Conservation (phyloP, 1,140 invertebrate genomes). For the Tribolium madens region DNA sequence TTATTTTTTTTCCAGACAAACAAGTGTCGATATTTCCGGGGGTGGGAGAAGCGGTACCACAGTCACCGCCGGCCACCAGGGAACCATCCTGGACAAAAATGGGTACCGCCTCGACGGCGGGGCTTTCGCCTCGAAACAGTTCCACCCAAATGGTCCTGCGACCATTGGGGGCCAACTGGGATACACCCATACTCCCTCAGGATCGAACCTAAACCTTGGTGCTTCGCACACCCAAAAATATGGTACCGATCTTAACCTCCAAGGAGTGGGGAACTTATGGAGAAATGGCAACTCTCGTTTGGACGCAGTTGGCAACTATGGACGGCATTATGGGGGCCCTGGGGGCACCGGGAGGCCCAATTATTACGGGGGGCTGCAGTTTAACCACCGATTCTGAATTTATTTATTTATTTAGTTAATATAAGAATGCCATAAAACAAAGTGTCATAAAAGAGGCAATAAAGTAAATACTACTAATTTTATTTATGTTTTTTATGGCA, state of each 20-base stretch:
- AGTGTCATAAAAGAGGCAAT: constrained; percentile 13
- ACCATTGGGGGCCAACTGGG: constrained; percentile 44
- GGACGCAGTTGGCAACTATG: constrained; percentile 49
- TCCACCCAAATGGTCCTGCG: constrained; percentile 43
- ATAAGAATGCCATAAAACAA: not conserved
- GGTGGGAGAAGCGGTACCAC: not conserved
- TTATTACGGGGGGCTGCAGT: constrained; percentile 49
- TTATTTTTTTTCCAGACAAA: not conserved
- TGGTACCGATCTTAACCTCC: constrained; percentile 51
- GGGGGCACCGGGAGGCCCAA: constrained; percentile 51
- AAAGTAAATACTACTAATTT: not conserved
- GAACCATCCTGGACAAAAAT: constrained; percentile 47
- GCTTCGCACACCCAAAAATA: constrained; percentile 37
- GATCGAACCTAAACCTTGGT: constrained; percentile 42
- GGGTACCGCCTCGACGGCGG: constrained; percentile 33
- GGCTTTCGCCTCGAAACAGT: constrained; percentile 46
- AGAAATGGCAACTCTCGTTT: constrained; percentile 38
- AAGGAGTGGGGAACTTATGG: constrained; percentile 48
- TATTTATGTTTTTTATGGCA: constrained; percentile 30
- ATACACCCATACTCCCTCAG: constrained; percentile 50
- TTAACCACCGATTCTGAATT: constrained; percentile 48
- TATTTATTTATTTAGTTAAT: not conserved
- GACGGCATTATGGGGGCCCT: constrained; percentile 52
- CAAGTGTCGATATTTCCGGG: not conserved
- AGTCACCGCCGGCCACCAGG: constrained; percentile 42